phyloP scores from a whole-genome alignment of 35 echinoderm and acorn worm genomes.

The Holothuria glaberrima region DNA sequence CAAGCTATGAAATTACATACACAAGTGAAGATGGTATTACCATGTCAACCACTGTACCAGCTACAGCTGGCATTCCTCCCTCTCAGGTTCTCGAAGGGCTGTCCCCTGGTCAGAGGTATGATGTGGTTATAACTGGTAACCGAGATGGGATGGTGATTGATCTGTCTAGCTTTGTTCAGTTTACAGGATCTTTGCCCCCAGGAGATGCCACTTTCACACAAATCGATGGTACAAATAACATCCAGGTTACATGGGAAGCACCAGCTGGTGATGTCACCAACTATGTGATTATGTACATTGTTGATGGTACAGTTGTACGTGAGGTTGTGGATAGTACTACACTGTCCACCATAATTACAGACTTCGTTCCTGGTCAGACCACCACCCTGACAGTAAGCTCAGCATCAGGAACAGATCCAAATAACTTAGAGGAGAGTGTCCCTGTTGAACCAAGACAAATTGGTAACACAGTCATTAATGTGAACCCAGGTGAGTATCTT shows the following conservation, averaged over 20 bases:
- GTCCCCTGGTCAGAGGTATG: conserved; percentile 2
- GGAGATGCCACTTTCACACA: conserved; percentile 22
- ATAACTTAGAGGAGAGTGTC: conserved; percentile 10
- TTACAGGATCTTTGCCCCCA: conserved; percentile 25
- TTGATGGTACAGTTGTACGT: conserved; percentile 18
- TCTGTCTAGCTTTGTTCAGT: conserved; percentile 11
- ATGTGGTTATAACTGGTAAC: conserved; percentile 18
- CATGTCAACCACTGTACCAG: background rate
- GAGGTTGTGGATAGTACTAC: background rate
- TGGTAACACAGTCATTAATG: conserved; percentile 19
- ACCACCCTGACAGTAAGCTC: conserved; percentile 18
- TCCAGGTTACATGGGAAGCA: conserved; percentile 27
- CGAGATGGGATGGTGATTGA: background rate
- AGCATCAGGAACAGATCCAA: background rate
- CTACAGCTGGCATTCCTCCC: background rate
- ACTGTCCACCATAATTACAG: background rate
- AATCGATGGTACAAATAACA: background rate
- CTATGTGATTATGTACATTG: conserved; percentile 27
- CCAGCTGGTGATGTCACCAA: conserved; percentile 29
- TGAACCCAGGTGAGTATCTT: conserved; percentile 18
- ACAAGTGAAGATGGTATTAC: conserved; percentile 7
- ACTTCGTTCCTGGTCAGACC: conserved; percentile 20
- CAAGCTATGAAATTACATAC: conserved; percentile 2
- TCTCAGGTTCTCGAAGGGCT: background rate
- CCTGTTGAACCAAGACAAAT: conserved; percentile 21